Percentiles rank a stretch among this genome's conserved stretches.
phyloP scores from a whole-genome alignment of 2,888 invertebrate species.

The Erebia palarica region DNA sequence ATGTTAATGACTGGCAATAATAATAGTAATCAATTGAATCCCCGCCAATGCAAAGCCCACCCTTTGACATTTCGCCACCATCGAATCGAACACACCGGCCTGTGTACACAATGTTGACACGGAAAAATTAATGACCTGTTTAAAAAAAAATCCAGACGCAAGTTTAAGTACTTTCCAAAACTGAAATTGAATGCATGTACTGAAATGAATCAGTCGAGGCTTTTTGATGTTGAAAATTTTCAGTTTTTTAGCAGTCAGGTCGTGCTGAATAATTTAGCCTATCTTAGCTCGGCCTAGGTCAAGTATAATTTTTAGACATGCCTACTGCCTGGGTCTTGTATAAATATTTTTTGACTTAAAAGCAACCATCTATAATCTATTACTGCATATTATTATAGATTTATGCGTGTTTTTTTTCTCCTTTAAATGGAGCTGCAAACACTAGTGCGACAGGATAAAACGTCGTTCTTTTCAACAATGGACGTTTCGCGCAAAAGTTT shows the following conservation, averaged over 20 bases:
- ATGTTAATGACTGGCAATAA: not conserved
- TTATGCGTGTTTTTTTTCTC: no score
- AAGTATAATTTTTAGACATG: not conserved
- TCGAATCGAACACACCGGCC: no score
- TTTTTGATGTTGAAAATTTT: not conserved
- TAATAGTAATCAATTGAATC: not conserved
- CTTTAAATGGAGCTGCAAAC: no score
- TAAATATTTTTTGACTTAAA: not conserved
- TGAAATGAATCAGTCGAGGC: not conserved
- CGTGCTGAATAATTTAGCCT: conserved; percentile 3
- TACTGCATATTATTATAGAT: no score
- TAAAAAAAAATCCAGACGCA: not conserved
- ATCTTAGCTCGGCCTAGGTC: conserved; percentile 8
- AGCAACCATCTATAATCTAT: no score
- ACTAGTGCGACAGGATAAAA: no score
- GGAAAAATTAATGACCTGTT: not conserved
- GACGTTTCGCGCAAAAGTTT: no score
- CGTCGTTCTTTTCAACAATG: no score
- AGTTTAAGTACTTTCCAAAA: no score
- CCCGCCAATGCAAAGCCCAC: not conserved
- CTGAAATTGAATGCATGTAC: not conserved
- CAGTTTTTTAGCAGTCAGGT: not conserved
- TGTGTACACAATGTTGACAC: not conserved
- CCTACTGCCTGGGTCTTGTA: not conserved
- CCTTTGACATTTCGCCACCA: not conserved